These are phyloP conservation scores for Pollenia amentaria DNA, from an alignment of 2,888 invertebrate species.

Conservation along the genomic window DNA sequence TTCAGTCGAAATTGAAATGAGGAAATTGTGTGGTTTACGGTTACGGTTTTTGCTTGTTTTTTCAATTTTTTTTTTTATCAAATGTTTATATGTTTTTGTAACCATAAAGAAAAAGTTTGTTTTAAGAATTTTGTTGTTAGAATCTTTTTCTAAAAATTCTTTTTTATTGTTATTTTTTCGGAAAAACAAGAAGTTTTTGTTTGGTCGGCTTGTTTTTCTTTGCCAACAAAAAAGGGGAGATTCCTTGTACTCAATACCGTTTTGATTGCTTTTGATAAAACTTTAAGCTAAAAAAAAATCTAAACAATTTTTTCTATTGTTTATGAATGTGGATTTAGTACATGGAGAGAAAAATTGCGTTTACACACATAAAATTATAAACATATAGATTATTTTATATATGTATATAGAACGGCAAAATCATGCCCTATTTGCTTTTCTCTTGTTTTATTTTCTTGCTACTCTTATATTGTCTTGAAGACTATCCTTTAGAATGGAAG, in stretches of 20 bases:
- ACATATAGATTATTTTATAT: too few species aligned
- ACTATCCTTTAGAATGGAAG: too few species aligned
- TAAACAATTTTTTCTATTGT: slow-evolving; percentile 62
- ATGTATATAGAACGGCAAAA: too few species aligned
- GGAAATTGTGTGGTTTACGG: slow-evolving; percentile 66
- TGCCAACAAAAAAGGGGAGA: slow-evolving; percentile 59
- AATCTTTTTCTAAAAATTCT: slow-evolving; percentile 42
- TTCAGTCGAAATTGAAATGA: slow-evolving; percentile 58
- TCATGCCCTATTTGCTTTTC: too few species aligned
- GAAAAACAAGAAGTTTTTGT: slow-evolving; percentile 51
- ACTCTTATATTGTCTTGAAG: too few species aligned
- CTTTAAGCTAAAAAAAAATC: slow-evolving; percentile 38
- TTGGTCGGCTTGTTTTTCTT: slow-evolving; percentile 64
- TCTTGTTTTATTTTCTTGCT: too few species aligned
- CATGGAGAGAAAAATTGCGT: slow-evolving; percentile 33
- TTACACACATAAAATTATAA: too few species aligned
- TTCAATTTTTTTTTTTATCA: slow-evolving; percentile 35
- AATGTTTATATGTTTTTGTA: slow-evolving; percentile 9
- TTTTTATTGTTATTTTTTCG: slow-evolving; percentile 55
- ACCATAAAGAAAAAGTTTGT: slow-evolving; percentile 45
- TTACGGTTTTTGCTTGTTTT: slow-evolving; percentile 72
- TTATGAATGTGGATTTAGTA: slow-evolving; percentile 38
- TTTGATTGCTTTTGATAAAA: slow-evolving; percentile 72
- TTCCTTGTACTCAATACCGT: slow-evolving; percentile 48
- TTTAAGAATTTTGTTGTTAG: slow-evolving; percentile 28